phyloP scores from a whole-genome alignment of 2,888 invertebrate species.

The Cantharis lateralis region DNA sequence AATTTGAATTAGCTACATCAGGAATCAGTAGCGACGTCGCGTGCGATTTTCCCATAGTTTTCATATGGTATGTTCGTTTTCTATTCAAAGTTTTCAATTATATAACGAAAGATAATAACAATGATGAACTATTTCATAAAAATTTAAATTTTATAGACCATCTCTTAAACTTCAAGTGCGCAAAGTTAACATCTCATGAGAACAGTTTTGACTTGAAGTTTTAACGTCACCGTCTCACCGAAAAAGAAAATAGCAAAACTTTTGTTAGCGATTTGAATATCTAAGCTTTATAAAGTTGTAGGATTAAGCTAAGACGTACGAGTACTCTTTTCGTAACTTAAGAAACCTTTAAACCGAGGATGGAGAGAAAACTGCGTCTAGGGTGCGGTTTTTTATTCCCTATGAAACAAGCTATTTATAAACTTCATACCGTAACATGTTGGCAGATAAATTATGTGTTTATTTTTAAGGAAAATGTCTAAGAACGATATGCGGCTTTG shows the following conservation, averaged over 20 bases:
- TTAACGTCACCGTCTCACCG: slow-evolving; percentile 19
- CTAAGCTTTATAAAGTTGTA: slow-evolving; percentile 30
- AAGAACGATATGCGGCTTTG: slow-evolving; percentile 21
- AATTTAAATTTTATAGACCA: slow-evolving; percentile 26
- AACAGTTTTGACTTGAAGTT: slow-evolving; percentile 27
- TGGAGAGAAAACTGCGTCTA: slow-evolving; percentile 17
- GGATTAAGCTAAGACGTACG: slow-evolving; percentile 21
- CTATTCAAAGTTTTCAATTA: neutral
- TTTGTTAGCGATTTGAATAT: slow-evolving; percentile 36
- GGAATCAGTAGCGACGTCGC: too few relatives aligned
- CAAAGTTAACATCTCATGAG: slow-evolving; percentile 29
- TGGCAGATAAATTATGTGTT: slow-evolving; percentile 37
- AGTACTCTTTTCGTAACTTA: neutral
- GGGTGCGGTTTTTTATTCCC: slow-evolving; percentile 9
- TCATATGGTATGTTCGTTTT: neutral
- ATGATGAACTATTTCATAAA: neutral
- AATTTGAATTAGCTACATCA: neutral
- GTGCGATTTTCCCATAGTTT: neutral
- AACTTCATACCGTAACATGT: slow-evolving; percentile 33
- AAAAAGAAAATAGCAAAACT: slow-evolving; percentile 33
- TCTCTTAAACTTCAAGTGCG: slow-evolving; percentile 28
- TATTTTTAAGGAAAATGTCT: slow-evolving; percentile 31
- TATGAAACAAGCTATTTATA: slow-evolving; percentile 29
- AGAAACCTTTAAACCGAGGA: neutral
- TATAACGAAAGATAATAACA: neutral